Base-by-base conservation (phyloP, 2,113 vertebrate species). In the Aspiorhynchus laticeps region DNA sequence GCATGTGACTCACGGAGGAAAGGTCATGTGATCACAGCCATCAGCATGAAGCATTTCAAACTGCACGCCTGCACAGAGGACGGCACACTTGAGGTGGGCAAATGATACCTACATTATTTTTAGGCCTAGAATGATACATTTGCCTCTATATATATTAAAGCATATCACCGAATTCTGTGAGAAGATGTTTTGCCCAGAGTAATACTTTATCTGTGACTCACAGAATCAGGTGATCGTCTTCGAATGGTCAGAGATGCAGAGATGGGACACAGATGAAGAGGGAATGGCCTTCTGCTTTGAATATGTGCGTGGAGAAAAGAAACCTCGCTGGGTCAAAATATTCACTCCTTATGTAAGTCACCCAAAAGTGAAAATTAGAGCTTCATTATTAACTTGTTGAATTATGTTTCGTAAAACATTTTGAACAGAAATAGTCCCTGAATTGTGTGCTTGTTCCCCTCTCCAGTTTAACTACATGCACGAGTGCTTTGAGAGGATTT, bases 261-360 rank as follows among this genome's bases (percentile, higher is more conserved):
- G 97, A 61, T 99, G 98, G 98, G 98, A 99, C 93, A 99, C 97
- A 0, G 98, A 99, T 0, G 98, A 99, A 88, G 98, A 99, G 92
- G 98, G 98, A 0, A 98, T 98, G 97, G 98, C 98, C 0, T 99
- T 99, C 91, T 99, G 98, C 80, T 99, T 99, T 0, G 98, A 99
- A 48, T 99, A 99, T 1, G 95, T 96, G 1, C 94, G 98, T 28
- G 97, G 96, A 11, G 97, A 98, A 91, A 98, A 97, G 95, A 99
- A 99, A 85, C 97, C 98, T 5, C 96, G 98, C 93, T 99, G 98
- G 98, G 98, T 99, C 56, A 95, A 95, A 89, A 95, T 95, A 78
- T 95, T 95, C 88, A 95, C 94, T 74, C 95, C 98, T 5, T 98
- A 99, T 3, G 98, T 99, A 87, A 98, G 98, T 95, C 14, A 31